Evolutionary conservation across 1,140 invertebrate genomes (phyloP).

Genomic region (Trichonephila clavata): DNA sequence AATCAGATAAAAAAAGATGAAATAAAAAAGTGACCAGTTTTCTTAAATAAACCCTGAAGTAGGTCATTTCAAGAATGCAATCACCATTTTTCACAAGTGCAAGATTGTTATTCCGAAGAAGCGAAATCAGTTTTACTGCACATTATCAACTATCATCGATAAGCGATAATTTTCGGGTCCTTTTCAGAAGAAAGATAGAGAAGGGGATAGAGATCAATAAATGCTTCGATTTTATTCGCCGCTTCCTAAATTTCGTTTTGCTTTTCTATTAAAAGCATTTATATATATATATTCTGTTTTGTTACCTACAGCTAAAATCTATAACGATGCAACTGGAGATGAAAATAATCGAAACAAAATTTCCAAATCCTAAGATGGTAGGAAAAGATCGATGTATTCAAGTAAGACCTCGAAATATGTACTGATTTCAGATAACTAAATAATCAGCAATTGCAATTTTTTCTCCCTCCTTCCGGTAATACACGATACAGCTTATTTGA

Average conservation of each 20-base stretch:
- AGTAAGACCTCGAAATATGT: neutral
- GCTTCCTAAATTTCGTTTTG: slow-evolving; percentile 2
- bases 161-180: slow-evolving; percentile 57
- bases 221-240: neutral
- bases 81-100: slow-evolving; percentile 49
- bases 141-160: slow-evolving; percentile 62
- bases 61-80: slow-evolving; percentile 54
- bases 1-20: neutral
- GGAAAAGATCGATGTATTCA: neutral
- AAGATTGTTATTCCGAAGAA: neutral
- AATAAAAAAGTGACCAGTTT: slow-evolving; percentile 48
- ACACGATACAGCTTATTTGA: slow-evolving; percentile 24
- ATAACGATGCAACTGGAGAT: slow-evolving; percentile 34
- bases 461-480: no score
- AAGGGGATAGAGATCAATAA: slow-evolving; percentile 46
- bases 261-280: slow-evolving; percentile 28
- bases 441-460: slow-evolving; percentile 6
- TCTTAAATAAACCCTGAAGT: slow-evolving; percentile 15
- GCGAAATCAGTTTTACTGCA: slow-evolving; percentile 44
- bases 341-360: slow-evolving; percentile 40
- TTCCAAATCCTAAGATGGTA: neutral
- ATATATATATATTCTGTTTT: neutral
- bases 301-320: slow-evolving; percentile 41
- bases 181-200: slow-evolving; percentile 1
- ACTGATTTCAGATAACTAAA: slow-evolving; percentile 66